phyloP scores from a whole-genome alignment of 2,888 invertebrate species.

The Glyphotaelius pellucidus region DNA sequence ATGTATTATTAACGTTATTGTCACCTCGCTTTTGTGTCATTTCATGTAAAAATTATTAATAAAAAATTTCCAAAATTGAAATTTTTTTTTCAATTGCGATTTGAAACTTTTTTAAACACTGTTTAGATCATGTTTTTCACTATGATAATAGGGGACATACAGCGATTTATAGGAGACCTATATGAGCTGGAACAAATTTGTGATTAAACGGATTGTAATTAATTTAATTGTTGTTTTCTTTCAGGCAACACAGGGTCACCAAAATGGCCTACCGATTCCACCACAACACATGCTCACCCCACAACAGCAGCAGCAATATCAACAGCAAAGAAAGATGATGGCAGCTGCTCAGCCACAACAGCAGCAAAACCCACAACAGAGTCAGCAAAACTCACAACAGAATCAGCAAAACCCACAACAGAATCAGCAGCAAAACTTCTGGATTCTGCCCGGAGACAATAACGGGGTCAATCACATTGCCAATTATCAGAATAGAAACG shows the following conservation, averaged over 20 bases:
- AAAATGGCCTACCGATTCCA: slow-evolving; percentile 53
- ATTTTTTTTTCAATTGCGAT: too few relatives aligned
- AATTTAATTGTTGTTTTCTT: background rate
- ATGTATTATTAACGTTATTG: too few relatives aligned
- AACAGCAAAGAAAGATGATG: slow-evolving; percentile 61
- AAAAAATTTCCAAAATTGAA: too few relatives aligned
- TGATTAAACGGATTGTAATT: background rate
- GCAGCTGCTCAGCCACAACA: slow-evolving; percentile 36
- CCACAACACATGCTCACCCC: slow-evolving; percentile 54
- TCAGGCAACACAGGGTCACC: slow-evolving; percentile 55
- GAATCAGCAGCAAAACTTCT: slow-evolving; percentile 42
- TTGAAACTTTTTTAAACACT: too few relatives aligned
- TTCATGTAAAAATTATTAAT: too few relatives aligned
- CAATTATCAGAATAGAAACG: slow-evolving; percentile 63
- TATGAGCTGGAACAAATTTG: too few relatives aligned
- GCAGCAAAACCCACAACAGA: slow-evolving; percentile 17
- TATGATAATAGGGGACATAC: too few relatives aligned
- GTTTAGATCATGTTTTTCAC: too few relatives aligned
- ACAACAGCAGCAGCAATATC: slow-evolving; percentile 72
- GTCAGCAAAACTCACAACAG: slow-evolving; percentile 9
- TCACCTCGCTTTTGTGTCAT: too few relatives aligned
- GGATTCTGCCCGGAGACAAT: slow-evolving; percentile 52
- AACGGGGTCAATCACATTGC: slow-evolving; percentile 55
- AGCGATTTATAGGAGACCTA: too few relatives aligned
- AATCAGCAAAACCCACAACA: slow-evolving; percentile 8